A percentile compares a stretch with the other conserved stretches of the same genome.
phyloP scores from a whole-genome alignment of 2,888 invertebrate species.

The Heteromyza rotundicornis region DNA sequence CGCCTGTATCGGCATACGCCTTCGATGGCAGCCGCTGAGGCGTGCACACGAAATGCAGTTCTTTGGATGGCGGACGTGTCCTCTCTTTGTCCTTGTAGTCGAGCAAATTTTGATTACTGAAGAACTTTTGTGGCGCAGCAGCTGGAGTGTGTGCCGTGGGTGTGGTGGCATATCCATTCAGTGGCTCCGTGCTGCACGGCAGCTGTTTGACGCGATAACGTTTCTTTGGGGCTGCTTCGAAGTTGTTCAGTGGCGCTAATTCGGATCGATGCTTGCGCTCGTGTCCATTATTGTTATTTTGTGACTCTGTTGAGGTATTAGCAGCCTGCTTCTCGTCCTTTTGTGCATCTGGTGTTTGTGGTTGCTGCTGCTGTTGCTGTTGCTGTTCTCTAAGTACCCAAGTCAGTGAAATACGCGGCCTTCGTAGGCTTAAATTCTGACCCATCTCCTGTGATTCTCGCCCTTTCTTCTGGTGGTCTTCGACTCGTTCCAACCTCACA shows the following conservation, averaged over 20 bases:
- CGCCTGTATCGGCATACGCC: constrained; percentile 40
- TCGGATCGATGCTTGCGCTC: constrained; percentile 24
- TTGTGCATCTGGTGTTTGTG: constrained; percentile 32
- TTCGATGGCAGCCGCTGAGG: constrained; percentile 56
- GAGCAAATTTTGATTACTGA: constrained; percentile 59
- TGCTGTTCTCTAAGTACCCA: constrained; percentile 76
- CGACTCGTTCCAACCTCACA: constrained; percentile 37
- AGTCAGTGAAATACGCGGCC: constrained; percentile 75
- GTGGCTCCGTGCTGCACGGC: constrained; percentile 40
- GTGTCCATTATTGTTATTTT: constrained; percentile 59
- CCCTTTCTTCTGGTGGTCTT: constrained; percentile 36
- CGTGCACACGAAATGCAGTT: constrained; percentile 59
- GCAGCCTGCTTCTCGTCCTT: constrained; percentile 38
- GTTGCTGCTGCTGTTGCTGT: constrained; percentile 53
- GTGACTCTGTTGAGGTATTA: constrained; percentile 49
- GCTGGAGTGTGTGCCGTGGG: constrained; percentile 54
- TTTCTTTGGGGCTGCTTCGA: constrained; percentile 45
- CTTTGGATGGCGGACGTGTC: constrained; percentile 48
- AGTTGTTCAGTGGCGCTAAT: constrained; percentile 38
- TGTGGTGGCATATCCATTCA: constrained; percentile 56
- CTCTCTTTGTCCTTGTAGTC: constrained; percentile 51
- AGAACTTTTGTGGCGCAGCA: constrained; percentile 56
- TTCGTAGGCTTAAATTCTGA: constrained; percentile 65
- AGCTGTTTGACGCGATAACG: constrained; percentile 48
- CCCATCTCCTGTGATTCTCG: constrained; percentile 61